These are phyloP conservation scores for Tachypleus tridentatus DNA, from an alignment of 1,140 invertebrate genomes.

Conservation along the genomic window DNA sequence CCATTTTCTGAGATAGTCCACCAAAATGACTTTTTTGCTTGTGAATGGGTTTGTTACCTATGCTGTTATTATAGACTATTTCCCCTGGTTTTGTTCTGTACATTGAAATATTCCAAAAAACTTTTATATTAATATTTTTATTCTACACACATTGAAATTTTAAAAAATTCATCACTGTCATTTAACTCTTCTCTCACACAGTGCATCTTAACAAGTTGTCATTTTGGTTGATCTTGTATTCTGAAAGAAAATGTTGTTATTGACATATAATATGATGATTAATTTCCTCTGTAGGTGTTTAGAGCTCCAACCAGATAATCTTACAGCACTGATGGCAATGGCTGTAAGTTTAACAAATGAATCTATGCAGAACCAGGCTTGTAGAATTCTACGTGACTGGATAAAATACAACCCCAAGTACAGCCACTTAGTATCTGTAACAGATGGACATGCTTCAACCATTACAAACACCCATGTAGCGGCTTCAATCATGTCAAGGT, in stretches of 20 bases:
- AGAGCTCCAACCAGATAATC: constrained; percentile 64
- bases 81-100: not conserved
- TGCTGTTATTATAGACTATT: not conserved
- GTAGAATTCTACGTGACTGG: constrained; percentile 53
- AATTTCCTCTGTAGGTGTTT: constrained; percentile 48
- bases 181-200: no score
- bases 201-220: no score
- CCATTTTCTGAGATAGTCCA: no score
- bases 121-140: not conserved
- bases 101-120: not conserved
- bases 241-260: no score
- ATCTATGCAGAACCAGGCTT: constrained; percentile 42
- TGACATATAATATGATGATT: no score
- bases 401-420: constrained; percentile 75
- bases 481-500: not conserved
- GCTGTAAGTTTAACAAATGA: constrained; percentile 96
- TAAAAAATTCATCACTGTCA: no score
- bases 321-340: constrained; percentile 72
- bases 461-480: no score
- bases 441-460: not conserved
- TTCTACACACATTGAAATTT: not conserved
- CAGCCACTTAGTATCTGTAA: constrained; percentile 47
- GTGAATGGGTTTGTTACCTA: no score
- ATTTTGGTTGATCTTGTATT: no score
- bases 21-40: no score